These are phyloP conservation scores for Belonocnema kinseyi DNA, from an alignment of 1,140 invertebrate species.

Conservation along the genomic window DNA sequence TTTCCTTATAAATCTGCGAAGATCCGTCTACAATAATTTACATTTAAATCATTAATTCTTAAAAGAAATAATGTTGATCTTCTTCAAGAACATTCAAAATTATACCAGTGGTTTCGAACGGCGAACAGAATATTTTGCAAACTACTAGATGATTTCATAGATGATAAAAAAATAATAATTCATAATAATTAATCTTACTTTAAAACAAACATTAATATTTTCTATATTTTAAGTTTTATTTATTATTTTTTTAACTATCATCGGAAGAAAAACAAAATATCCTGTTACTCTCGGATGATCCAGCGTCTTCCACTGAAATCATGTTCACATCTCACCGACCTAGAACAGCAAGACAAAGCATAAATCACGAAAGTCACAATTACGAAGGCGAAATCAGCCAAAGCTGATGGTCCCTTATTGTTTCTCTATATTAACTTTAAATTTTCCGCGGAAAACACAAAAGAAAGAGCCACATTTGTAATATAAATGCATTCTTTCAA, in stretches of 20 bases:
- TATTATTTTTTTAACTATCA: not conserved
- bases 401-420: conserved; percentile 34
- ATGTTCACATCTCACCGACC: conserved; percentile 60
- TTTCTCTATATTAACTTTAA: conserved; percentile 17
- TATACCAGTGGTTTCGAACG: not conserved
- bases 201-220: too few relatives aligned
- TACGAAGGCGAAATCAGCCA: not conserved
- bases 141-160: not conserved
- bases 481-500: too few relatives aligned
- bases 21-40: conserved; percentile 43
- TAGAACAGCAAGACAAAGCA: conserved; percentile 69
- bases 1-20: conserved; percentile 40
- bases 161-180: too few relatives aligned
- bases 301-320: conserved; percentile 60
- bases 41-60: conserved; percentile 34
- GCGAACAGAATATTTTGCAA: conserved; percentile 56
- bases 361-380: conserved; percentile 65
- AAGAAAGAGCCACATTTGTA: too few relatives aligned
- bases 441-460: conserved; percentile 32
- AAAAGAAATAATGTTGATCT: conserved; percentile 34
- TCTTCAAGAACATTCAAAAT: conserved; percentile 32
- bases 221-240: too few relatives aligned
- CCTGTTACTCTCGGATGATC: conserved; percentile 54
- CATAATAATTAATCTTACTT: too few relatives aligned
- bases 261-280: conserved; percentile 54